phyloP scores from a whole-genome alignment of 2,113 vertebrate genomes.

The Drymodes brunneopygia region DNA sequence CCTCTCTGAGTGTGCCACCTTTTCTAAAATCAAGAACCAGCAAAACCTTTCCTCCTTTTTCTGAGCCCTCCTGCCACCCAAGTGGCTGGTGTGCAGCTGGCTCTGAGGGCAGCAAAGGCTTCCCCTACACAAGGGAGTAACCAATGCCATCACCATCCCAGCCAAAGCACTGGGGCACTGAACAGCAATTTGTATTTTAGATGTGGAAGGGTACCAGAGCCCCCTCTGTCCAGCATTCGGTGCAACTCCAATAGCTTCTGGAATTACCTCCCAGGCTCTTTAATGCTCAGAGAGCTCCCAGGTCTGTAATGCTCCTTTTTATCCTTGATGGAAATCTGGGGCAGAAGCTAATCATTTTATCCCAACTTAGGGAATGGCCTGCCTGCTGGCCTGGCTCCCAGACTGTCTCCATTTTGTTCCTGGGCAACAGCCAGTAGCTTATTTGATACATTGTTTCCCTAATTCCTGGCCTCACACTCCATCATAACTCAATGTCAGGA shows the following conservation, averaged over 20 bases:
- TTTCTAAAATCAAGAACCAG: neutral
- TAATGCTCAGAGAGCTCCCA: neutral
- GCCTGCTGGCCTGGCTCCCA: slow-evolving; percentile 40
- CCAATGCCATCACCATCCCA: neutral
- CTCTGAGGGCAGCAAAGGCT: neutral
- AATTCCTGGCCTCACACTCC: neutral
- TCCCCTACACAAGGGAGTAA: neutral
- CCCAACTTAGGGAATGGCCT: neutral
- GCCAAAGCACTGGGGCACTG: neutral
- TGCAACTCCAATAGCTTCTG: neutral
- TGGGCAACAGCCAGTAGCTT: slow-evolving; percentile 34
- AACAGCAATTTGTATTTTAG: neutral
- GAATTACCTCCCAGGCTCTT: neutral
- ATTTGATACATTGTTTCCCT: slow-evolving; percentile 45
- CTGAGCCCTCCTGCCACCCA: neutral
- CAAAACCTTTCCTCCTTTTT: neutral
- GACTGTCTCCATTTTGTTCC: slow-evolving; percentile 53
- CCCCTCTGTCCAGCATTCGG: neutral
- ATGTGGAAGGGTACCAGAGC: neutral
- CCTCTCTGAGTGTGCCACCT: neutral
- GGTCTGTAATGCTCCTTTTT: neutral
- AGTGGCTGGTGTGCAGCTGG: fast-evolving
- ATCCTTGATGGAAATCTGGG: slow-evolving; percentile 18
- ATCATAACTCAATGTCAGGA: neutral
- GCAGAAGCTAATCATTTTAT: slow-evolving; percentile 41